A percentile compares a stretch with the other conserved stretches of the same genome.
phyloP scores from a whole-genome alignment of 37 sponge, comb jelly and placozoan genomes.

The Petrosia ficiformis region DNA sequence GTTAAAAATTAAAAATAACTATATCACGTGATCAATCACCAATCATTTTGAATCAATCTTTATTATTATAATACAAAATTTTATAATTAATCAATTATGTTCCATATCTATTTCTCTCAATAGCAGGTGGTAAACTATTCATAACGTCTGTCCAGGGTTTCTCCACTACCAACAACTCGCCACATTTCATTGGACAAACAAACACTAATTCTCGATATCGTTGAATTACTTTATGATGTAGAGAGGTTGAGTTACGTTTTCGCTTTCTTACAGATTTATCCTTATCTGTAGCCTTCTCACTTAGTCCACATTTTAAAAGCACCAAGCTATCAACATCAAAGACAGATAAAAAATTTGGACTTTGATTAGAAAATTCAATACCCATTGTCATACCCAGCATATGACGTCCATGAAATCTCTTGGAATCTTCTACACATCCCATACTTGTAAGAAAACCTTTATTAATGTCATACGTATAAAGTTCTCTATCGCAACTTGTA shows the following conservation, averaged over 20 bases:
- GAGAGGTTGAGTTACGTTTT: not conserved
- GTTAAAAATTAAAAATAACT: too few species aligned
- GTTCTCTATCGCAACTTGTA: constrained; percentile 15
- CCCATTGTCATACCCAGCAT: not conserved
- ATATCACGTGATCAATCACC: too few species aligned
- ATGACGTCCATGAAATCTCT: not conserved
- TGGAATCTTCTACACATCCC: not conserved
- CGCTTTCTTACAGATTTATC: not conserved
- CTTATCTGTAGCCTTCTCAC: not conserved
- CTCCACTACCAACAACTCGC: constrained; percentile 47
- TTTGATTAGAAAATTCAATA: not conserved
- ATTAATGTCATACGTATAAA: constrained; percentile 14
- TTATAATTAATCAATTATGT: constrained; percentile 14
- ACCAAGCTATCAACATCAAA: constrained; percentile 41
- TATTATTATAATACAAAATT: not conserved
- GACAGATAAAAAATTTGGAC: constrained; percentile 20
- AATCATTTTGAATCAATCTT: too few species aligned
- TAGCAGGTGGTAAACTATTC: constrained; percentile 47
- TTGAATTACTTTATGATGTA: constrained; percentile 3
- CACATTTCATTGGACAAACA: constrained; percentile 1
- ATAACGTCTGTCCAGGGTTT: constrained; percentile 43
- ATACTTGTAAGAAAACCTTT: not conserved
- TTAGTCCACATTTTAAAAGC: constrained; percentile 1
- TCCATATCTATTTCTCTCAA: constrained; percentile 51
- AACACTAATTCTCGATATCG: constrained; percentile 18